Evolutionary conservation across 92 coral and sea anemone species (phyloP).

Genomic region (Heteractis magnifica): DNA sequence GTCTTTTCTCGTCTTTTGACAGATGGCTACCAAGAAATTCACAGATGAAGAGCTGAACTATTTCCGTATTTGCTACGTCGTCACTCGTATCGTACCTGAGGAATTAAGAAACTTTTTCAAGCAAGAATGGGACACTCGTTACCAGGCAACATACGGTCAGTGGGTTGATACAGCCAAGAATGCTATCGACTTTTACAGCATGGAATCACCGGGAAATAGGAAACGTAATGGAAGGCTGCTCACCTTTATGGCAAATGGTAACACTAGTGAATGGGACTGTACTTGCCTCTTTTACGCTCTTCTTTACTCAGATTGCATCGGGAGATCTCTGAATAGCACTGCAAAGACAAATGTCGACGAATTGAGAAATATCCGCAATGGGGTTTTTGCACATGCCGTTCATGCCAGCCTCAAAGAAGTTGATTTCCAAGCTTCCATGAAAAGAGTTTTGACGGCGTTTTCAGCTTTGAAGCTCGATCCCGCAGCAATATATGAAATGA

Average conservation of each 20-base stretch:
- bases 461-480: slow-evolving; percentile 18
- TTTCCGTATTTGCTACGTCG: no score
- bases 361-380: not conserved
- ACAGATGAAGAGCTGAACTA: no score
- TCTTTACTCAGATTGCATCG: slow-evolving; percentile 51
- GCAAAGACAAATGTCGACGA: not conserved
- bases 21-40: no score
- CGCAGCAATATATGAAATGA: slow-evolving; percentile 23
- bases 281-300: slow-evolving; percentile 54
- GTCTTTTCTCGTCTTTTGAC: no score
- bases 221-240: not conserved
- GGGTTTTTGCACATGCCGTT: slow-evolving; percentile 33
- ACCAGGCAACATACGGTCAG: not conserved
- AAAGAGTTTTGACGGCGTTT: slow-evolving; percentile 25
- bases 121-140: no score
- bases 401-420: slow-evolving; percentile 16
- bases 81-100: no score
- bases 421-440: slow-evolving; percentile 19
- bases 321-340: slow-evolving; percentile 9
- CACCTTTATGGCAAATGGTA: slow-evolving; percentile 37
- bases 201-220: not conserved
- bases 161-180: not conserved
- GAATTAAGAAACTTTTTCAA: no score
- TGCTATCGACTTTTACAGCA: not conserved
- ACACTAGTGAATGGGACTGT: slow-evolving; percentile 54